Percentiles rank a stretch among this genome's conserved stretches.
Conservation (phyloP, 2,888 invertebrate species). For the Icerya purchasi region DNA sequence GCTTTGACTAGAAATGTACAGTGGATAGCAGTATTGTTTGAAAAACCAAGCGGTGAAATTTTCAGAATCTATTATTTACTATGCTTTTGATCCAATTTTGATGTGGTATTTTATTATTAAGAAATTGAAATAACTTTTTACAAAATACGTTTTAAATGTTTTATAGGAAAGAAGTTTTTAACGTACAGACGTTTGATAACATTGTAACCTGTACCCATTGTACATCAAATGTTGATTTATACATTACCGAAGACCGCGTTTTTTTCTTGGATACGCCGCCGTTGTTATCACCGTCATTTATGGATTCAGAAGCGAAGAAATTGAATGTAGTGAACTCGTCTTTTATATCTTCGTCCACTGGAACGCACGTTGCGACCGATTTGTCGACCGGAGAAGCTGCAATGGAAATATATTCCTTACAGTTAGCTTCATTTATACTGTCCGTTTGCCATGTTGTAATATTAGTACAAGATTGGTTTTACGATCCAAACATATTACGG, state of each 20-base stretch:
- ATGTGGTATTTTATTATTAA: too few species aligned
- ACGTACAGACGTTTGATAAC: slow-evolving; percentile 7
- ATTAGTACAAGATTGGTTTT: slow-evolving; percentile 72
- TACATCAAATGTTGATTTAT: slow-evolving; percentile 54
- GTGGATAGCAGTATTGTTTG: too few species aligned
- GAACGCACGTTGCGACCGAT: slow-evolving; percentile 23
- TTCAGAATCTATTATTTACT: too few species aligned
- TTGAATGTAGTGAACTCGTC: not conserved
- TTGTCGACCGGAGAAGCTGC: slow-evolving; percentile 41
- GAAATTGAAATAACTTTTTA: too few species aligned
- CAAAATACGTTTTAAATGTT: not conserved
- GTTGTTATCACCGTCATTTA: slow-evolving; percentile 37
- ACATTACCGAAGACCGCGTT: slow-evolving; percentile 46
- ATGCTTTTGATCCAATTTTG: too few species aligned
- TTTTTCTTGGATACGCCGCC: slow-evolving; percentile 78
- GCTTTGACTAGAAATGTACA: too few species aligned
- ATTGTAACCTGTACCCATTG: slow-evolving; percentile 28
- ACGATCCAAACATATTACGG: slow-evolving; percentile 62
- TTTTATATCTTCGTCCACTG: slow-evolving; percentile 2
- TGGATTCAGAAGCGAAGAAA: slow-evolving; percentile 10
- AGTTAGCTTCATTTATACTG: slow-evolving; percentile 61
- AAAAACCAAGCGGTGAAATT: too few species aligned
- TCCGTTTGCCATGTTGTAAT: slow-evolving; percentile 77
- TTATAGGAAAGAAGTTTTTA: slow-evolving; percentile 9
- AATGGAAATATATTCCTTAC: slow-evolving; percentile 47